A percentile compares a stretch with the other conserved stretches of the same genome.
Conservation (phyloP, 2,113 vertebrate species). For the Ailurus styani region DNA sequence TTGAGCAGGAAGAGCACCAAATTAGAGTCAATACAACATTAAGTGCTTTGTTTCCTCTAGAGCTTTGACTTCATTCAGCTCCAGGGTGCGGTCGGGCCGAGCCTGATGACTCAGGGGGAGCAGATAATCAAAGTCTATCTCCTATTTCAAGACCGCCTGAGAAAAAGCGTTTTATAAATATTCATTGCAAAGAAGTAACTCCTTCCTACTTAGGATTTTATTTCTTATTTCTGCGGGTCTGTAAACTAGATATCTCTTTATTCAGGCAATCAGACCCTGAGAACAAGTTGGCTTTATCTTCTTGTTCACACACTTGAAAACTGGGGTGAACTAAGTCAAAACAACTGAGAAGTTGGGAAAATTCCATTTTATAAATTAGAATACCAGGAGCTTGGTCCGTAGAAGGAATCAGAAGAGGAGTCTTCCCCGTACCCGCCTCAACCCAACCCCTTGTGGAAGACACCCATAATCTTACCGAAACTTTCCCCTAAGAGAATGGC, state of each 20-base stretch:
- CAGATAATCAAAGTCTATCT: not conserved
- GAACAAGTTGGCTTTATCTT: not conserved
- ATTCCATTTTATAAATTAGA: not conserved
- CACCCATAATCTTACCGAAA: not conserved
- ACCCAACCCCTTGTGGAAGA: not conserved
- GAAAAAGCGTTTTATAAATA: not conserved
- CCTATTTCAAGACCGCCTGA: not conserved
- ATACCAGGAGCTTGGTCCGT: not conserved
- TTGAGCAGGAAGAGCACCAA: not conserved
- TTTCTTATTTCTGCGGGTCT: not conserved
- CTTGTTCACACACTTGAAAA: not conserved
- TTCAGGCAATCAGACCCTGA: not conserved
- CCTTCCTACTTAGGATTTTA: not conserved
- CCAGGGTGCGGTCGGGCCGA: accelerated
- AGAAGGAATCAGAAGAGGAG: not conserved
- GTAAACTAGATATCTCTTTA: not conserved
- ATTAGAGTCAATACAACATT: not conserved
- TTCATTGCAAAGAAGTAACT: not conserved
- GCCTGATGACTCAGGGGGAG: not conserved
- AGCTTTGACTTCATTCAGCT: not conserved
- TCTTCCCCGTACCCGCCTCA: not conserved
- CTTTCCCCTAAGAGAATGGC: not conserved
- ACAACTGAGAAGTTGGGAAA: not conserved
- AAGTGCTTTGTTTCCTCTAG: not conserved
- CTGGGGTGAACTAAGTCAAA: not conserved